These are phyloP conservation scores for Cervus canadensis DNA, from an alignment of 2,113 vertebrate species.

Conservation along the genomic window DNA sequence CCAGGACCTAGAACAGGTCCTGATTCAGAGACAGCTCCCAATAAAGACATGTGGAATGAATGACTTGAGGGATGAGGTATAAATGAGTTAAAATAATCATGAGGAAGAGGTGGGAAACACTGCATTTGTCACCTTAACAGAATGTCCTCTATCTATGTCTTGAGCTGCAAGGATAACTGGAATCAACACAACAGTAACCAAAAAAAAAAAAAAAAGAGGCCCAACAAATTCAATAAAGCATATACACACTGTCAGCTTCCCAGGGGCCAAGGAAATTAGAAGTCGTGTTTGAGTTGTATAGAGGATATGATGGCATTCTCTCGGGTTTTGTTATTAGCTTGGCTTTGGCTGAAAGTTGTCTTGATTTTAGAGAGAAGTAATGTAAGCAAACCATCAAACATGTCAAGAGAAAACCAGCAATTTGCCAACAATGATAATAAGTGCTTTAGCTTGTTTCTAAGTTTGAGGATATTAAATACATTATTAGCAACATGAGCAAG, in stretches of 20 bases:
- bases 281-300: neutral
- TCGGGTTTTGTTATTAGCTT: neutral
- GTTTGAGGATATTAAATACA: conserved; percentile 61
- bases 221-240: neutral
- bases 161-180: conserved; percentile 54
- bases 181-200: neutral
- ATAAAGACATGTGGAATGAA: neutral
- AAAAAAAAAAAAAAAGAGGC: conserved; percentile 43
- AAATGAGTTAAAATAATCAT: neutral
- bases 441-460: conserved; percentile 53
- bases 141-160: conserved; percentile 59
- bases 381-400: conserved; percentile 64
- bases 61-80: neutral
- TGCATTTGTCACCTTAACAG: conserved; percentile 62
- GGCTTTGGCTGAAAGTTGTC: conserved; percentile 19
- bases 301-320: neutral
- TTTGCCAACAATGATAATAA: conserved; percentile 74
- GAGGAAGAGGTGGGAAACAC: conserved; percentile 40
- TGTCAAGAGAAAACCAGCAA: conserved; percentile 69
- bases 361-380: conserved; percentile 51
- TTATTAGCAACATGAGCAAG: conserved; percentile 46
- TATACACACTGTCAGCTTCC: neutral
- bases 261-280: neutral
- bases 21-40: neutral
- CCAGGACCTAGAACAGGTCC: neutral